Conservation (phyloP, 2,888 invertebrate genomes). For the Tipula helvola region DNA sequence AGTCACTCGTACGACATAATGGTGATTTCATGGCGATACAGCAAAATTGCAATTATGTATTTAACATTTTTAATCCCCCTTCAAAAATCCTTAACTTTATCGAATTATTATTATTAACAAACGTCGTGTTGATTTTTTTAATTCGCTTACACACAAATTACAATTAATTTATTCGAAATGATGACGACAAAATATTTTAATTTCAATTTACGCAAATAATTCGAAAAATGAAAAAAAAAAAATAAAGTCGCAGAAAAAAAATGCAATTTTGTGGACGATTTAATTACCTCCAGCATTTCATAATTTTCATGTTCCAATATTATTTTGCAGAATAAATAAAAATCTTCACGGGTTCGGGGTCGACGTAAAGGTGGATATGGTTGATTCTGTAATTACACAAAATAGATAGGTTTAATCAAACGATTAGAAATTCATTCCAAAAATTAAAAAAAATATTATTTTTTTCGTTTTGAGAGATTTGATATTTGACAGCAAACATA, state of each 20-base stretch:
- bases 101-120: neutral
- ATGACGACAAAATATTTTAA: neutral
- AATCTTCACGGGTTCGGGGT: conserved; percentile 34
- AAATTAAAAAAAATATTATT: neutral
- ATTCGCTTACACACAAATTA: neutral
- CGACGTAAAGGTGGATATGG: conserved; percentile 14
- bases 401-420: neutral
- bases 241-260: neutral
- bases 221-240: neutral
- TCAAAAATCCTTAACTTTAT: neutral
- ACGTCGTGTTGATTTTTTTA: neutral
- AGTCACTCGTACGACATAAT: neutral
- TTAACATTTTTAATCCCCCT: neutral
- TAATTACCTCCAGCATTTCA: conserved; percentile 30
- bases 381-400: conserved; percentile 4
- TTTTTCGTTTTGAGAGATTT: neutral
- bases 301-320: conserved; percentile 37
- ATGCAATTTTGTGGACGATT: neutral
- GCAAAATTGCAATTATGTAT: neutral
- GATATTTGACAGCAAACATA: conserved; percentile 6
- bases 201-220: neutral
- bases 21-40: neutral
- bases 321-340: conserved; percentile 35
- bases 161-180: neutral
- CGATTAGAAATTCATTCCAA: neutral